Evolutionary conservation across 2,797 vertebrate species (phyloP), one percentile per base, ranked within the genome.

Genomic region (Micropoecilia bifurca): DNA sequence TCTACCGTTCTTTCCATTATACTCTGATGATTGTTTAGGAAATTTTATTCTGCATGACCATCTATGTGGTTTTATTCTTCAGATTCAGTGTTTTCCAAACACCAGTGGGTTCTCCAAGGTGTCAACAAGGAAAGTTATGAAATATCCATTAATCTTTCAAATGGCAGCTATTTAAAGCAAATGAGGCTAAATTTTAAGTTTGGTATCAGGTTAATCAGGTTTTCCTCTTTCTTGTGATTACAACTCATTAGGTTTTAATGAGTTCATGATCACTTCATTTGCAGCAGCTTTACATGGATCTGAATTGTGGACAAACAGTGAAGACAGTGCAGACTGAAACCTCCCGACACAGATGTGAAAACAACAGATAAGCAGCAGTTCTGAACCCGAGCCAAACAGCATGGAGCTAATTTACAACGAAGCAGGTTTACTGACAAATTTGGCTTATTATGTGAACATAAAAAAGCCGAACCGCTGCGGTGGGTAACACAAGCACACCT

Each of bases 221-320:
- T 50, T 69, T 16, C 9, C n/a, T 63, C 61, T 20, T 33, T 50
- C 20, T 53, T 50, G 45, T 50, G 28, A 28, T 57, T n/a, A 28
- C 53, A 48, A 61, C 36, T 10, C 6, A 30, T 61, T 48, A 57
- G 30, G 41, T 30, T 36, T 80, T 59, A 47, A 63, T 73, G n/a
- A 71, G 33, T 57, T 71, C 47, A 55, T 69, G 30, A 75, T 71
- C 20, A 36, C 57, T 45, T 72, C 45, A 33, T 73, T 76, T 74
- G 48, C 39, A 69, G 41, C 33, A 28, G 63, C 25, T 75, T 68
- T 28, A 33, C 25, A 75, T 28, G 22, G 8, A 33, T 10, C 73
- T 13, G 48, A 69, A 45, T 4, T 28, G 43, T 57, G 61, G 55
- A 69, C 68, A 68, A 68, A 39, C 18, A 74, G 22, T 33, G 1